These are phyloP conservation scores for Junonia oenone DNA, from an alignment of 2,888 invertebrate genomes.

Conservation along the genomic window DNA sequence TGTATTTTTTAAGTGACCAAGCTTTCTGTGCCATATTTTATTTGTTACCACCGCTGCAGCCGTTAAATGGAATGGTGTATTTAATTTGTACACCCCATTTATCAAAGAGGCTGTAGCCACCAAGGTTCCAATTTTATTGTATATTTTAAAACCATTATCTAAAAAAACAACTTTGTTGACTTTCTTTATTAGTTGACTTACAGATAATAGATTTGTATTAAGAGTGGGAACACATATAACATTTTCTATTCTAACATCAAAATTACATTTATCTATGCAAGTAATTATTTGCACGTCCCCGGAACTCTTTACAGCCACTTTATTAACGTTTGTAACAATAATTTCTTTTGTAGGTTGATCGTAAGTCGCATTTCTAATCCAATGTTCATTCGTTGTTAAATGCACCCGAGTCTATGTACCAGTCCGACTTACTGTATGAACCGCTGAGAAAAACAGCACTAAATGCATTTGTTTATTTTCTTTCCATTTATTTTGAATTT, in stretches of 20 bases:
- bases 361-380: not conserved
- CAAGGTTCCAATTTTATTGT: conserved; percentile 1
- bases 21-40: conserved; percentile 20
- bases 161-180: not conserved
- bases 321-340: not conserved
- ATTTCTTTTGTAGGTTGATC: not conserved
- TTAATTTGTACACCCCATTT: conserved; percentile 4
- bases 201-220: not conserved
- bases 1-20: conserved; percentile 19
- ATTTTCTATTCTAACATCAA: not conserved
- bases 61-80: not conserved
- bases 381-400: not conserved
- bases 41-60: conserved; percentile 10
- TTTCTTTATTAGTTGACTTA: no score
- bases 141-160: conserved; percentile 1
- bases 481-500: not conserved
- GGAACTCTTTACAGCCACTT: not conserved
- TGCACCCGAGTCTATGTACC: not conserved
- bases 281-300: conserved; percentile 3
- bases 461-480: not conserved
- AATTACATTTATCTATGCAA: not conserved
- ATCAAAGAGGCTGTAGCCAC: conserved; percentile 8
- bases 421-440: not conserved
- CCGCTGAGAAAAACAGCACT: not conserved
- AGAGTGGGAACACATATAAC: conserved; percentile 9